phyloP scores from a whole-genome alignment of 2,888 invertebrate species.

The Sycophila texana region DNA sequence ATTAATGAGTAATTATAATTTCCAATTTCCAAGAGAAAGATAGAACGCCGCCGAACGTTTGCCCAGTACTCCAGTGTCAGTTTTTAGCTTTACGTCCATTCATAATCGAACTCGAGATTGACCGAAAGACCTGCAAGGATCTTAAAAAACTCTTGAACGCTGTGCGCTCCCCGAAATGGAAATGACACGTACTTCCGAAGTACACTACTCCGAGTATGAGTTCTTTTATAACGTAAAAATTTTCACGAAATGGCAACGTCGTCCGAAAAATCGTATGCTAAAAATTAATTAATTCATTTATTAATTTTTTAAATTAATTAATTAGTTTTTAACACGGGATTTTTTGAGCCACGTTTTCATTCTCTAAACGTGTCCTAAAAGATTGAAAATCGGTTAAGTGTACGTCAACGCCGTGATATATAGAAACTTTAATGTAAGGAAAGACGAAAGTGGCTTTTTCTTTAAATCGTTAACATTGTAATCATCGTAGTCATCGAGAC shows the following conservation, averaged over 20 bases:
- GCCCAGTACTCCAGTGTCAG: neutral
- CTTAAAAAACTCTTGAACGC: neutral
- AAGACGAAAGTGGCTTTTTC: constrained; percentile 25
- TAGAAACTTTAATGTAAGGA: neutral
- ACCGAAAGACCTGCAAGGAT: neutral
- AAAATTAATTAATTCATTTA: neutral
- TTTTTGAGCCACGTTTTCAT: neutral
- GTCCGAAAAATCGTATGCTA: neutral
- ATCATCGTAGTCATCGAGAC: constrained; percentile 27
- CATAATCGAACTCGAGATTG: neutral
- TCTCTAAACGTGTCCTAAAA: neutral
- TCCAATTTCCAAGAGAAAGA: neutral
- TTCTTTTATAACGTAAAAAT: neutral
- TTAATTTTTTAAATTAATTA: neutral
- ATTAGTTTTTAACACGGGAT: neutral
- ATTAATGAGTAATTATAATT: neutral
- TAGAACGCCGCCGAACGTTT: neutral
- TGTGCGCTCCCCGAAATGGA: neutral
- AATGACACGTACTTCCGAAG: neutral
- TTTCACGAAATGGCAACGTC: no score
- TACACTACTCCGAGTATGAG: neutral
- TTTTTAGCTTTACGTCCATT: neutral
- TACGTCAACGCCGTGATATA: constrained; percentile 2
- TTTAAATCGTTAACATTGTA: constrained; percentile 15
- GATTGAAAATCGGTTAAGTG: neutral